Conservation (phyloP, 2,888 invertebrate species). For the Eucera pruinosa region DNA sequence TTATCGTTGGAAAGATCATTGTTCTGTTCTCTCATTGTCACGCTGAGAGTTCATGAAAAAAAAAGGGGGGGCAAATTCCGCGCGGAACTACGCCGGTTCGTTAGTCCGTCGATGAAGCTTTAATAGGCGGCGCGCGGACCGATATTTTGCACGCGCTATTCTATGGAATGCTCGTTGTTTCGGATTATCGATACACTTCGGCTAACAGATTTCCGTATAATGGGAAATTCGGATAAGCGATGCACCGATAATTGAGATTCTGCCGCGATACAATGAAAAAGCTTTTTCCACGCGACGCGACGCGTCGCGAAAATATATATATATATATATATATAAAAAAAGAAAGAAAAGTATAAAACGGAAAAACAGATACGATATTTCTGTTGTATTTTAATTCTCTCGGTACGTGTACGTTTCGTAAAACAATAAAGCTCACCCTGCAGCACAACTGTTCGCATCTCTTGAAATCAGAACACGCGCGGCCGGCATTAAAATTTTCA, state of each 20-base stretch:
- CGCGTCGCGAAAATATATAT: not conserved
- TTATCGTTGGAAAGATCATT: constrained; percentile 20
- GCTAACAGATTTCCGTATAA: constrained; percentile 37
- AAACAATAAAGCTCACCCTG: not conserved
- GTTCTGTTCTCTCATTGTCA: not conserved
- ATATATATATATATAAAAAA: too few species aligned
- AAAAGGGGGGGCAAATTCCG: constrained; percentile 1
- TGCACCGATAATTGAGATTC: constrained; percentile 20
- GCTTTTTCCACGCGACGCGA: not conserved
- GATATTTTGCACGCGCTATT: constrained; percentile 14
- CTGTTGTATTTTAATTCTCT: constrained; percentile 6
- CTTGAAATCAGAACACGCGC: not conserved
- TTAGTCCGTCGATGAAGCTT: constrained; percentile 21
- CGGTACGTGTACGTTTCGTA: not conserved
- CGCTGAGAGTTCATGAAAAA: constrained; percentile 14
- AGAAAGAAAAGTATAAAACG: not conserved
- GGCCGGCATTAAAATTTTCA: not conserved
- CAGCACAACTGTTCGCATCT: not conserved
- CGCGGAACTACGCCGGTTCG: constrained; percentile 10
- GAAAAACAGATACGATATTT: constrained; percentile 1
- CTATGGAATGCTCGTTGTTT: constrained; percentile 4
- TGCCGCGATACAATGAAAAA: constrained; percentile 23
- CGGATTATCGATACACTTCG: constrained; percentile 42
- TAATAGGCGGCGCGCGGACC: constrained; percentile 9
- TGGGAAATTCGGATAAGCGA: constrained; percentile 23